phyloP scores from a whole-genome alignment of 1,140 invertebrate genomes.

The Drosophila carrolli region DNA sequence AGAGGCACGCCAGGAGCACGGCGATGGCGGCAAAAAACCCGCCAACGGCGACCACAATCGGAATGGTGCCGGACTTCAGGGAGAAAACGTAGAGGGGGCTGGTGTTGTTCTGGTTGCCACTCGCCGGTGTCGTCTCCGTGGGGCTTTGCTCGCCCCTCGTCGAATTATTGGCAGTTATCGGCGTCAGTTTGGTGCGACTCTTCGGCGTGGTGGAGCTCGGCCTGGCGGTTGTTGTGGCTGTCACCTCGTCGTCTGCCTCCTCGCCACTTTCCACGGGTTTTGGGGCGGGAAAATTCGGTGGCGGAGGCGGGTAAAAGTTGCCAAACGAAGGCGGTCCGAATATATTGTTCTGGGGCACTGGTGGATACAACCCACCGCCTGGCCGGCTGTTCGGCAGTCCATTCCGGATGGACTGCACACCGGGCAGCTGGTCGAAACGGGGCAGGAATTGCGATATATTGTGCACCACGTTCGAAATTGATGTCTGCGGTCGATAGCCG shows the following conservation, averaged over 20 bases:
- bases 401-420: slow-evolving; percentile 71
- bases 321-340: slow-evolving; percentile 40
- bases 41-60: slow-evolving; percentile 86
- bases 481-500: slow-evolving; percentile 57
- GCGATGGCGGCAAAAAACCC: slow-evolving; percentile 86
- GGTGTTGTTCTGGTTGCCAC: slow-evolving; percentile 2
- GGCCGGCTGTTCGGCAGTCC: slow-evolving; percentile 58
- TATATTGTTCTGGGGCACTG: slow-evolving; percentile 44
- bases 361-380: slow-evolving; percentile 37
- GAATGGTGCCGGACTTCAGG: slow-evolving; percentile 85
- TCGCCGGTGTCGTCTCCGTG: slow-evolving; percentile 9
- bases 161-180: slow-evolving; percentile 52
- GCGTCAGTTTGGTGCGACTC: slow-evolving; percentile 69
- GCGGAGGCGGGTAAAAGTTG: slow-evolving; percentile 51
- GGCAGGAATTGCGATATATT: slow-evolving; percentile 77
- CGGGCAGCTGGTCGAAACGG: slow-evolving; percentile 64
- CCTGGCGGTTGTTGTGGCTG: background rate
- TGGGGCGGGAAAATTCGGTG: background rate
- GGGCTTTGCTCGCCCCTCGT: slow-evolving; percentile 25
- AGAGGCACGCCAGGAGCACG: slow-evolving; percentile 85
- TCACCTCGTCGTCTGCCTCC: slow-evolving; percentile 5
- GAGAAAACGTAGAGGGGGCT: slow-evolving; percentile 52
- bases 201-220: slow-evolving; percentile 34
- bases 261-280: slow-evolving; percentile 1
- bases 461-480: slow-evolving; percentile 73